phyloP scores from a whole-genome alignment of 2,888 invertebrate species.

The Ormyrus nitidulus region DNA sequence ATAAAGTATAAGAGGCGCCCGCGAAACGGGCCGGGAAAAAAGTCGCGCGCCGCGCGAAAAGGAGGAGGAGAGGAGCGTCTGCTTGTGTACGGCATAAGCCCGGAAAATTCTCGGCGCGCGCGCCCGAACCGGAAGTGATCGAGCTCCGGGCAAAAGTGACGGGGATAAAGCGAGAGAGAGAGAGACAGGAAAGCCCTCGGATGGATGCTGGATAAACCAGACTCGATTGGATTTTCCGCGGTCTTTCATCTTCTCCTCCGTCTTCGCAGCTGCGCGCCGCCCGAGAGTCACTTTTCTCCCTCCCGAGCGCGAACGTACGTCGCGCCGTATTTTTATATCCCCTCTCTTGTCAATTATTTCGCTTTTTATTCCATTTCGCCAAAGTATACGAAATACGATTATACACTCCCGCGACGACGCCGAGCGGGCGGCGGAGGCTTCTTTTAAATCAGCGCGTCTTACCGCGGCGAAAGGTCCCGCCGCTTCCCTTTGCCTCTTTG shows the following conservation, averaged over 20 bases:
- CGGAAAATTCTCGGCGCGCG: constrained; percentile 27
- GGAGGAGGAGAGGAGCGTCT: background rate
- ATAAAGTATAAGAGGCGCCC: background rate
- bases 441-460: background rate
- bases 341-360: constrained; percentile 43
- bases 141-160: constrained; percentile 44
- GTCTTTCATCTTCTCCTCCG: constrained; percentile 56
- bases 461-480: too few relatives aligned
- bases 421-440: background rate
- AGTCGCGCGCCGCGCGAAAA: background rate
- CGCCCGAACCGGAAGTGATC: constrained; percentile 49
- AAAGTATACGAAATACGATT: background rate
- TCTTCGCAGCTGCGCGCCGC: background rate
- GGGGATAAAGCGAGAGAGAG: constrained; percentile 21
- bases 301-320: background rate
- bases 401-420: background rate
- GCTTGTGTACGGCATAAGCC: background rate
- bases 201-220: constrained; percentile 61
- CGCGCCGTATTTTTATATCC: constrained; percentile 41
- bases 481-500: too few relatives aligned
- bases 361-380: background rate
- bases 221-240: constrained; percentile 63
- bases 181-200: constrained; percentile 50
- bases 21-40: background rate
- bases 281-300: background rate